Conservation (phyloP, 2,888 invertebrate genomes). For the Noctua comes region DNA sequence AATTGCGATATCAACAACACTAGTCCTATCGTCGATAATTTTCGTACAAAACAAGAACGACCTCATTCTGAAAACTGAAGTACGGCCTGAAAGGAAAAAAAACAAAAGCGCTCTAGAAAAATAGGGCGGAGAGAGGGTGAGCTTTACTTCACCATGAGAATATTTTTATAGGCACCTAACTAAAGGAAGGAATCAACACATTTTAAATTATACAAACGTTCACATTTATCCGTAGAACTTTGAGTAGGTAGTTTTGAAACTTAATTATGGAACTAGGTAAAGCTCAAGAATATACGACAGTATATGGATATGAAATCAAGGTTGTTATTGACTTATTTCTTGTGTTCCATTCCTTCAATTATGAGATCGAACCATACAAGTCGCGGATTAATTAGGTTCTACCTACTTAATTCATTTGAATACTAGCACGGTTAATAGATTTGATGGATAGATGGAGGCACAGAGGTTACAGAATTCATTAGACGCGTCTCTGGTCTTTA, state of each 20-base stretch:
- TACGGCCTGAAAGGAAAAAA: constrained; percentile 29
- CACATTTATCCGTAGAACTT: not conserved
- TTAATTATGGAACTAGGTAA: not conserved
- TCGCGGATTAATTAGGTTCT: constrained; percentile 29
- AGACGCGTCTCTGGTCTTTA: constrained; percentile 58
- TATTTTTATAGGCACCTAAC: not conserved
- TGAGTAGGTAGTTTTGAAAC: constrained; percentile 17
- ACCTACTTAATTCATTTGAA: constrained; percentile 44
- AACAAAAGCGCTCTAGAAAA: constrained; percentile 39
- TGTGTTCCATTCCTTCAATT: constrained; percentile 12
- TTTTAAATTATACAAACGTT: not conserved
- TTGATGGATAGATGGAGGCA: constrained; percentile 46
- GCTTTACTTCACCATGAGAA: constrained; percentile 13
- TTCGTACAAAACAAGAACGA: constrained; percentile 52
- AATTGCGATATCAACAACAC: constrained; percentile 56
- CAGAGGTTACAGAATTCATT: constrained; percentile 62
- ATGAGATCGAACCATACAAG: constrained; percentile 33
- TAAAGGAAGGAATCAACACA: not conserved
- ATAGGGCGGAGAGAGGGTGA: constrained; percentile 27
- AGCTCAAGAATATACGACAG: not conserved
- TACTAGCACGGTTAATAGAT: constrained; percentile 43
- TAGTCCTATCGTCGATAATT: constrained; percentile 46
- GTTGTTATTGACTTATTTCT: constrained; percentile 2
- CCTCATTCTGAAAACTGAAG: constrained; percentile 55
- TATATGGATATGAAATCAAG: constrained; percentile 8